phyloP scores from a whole-genome alignment of 2,113 vertebrate genomes.

The Rutilus rutilus region DNA sequence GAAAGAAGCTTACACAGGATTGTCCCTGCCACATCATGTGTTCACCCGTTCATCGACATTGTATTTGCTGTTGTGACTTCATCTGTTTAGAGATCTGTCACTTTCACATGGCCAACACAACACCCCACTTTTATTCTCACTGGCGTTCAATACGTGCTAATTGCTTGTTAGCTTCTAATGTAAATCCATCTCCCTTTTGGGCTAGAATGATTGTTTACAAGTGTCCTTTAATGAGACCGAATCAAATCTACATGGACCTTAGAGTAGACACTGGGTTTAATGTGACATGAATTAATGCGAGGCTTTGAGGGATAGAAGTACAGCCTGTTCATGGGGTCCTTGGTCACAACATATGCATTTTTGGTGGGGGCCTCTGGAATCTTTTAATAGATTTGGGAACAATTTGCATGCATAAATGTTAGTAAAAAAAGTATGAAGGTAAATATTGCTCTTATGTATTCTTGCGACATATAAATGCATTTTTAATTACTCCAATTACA shows the following conservation, averaged over 20 bases:
- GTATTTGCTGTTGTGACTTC: constrained; percentile 42
- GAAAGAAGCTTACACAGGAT: background rate
- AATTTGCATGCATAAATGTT: background rate
- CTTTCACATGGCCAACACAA: background rate
- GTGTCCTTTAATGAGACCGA: background rate
- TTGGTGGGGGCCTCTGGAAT: too few species aligned
- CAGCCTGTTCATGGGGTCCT: background rate
- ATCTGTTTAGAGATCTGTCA: constrained; percentile 4
- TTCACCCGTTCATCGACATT: constrained; percentile 42
- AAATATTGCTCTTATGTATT: background rate
- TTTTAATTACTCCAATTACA: too few species aligned
- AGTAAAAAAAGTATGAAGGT: background rate
- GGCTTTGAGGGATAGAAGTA: background rate
- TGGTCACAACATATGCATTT: background rate
- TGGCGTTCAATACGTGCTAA: constrained; percentile 27
- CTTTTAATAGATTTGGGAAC: background rate
- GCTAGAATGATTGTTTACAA: constrained; percentile 2
- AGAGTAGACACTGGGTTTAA: background rate
- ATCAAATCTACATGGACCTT: constrained; percentile 4
- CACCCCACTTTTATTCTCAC: constrained; percentile 14
- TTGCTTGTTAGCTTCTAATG: constrained; percentile 36
- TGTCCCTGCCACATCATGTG: constrained; percentile 33
- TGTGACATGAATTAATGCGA: background rate
- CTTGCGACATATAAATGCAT: background rate
- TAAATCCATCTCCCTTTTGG: constrained; percentile 9